Evolutionary conservation across 2,113 vertebrate genomes (phyloP), one percentile per base, ranked within the genome.

Genomic region (Gymnocephalus cernua): DNA sequence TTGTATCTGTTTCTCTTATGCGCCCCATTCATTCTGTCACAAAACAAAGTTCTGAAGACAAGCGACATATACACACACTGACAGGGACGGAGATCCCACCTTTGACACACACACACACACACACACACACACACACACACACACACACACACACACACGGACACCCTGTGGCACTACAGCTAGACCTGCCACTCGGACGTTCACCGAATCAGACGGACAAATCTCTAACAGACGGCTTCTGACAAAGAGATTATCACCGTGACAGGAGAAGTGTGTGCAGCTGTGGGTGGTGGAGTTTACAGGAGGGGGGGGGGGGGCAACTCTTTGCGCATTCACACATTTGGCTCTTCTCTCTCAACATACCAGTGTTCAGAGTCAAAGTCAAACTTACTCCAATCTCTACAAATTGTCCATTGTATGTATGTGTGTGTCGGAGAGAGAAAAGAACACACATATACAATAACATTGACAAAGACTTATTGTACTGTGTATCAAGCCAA

Each of bases 181-280:
- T 67, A 83, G 84, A 92, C 93, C 92, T 93, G 92, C 92, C 91
- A 91, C 84, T 92, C 95, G 95, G 83, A 94, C 93, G 92, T 92
- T 96, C 92, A 94, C 83, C 91, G 93, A 96, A 95, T 96, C 90
- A 97, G 96, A 95, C 94, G 90, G 93, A 95, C 95, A 95, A 95
- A 95, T 95, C 95, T 96, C 94, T 92, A 96, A 95, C 97, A 98
- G 97, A 98, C 97, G 95, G 96, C 95, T 96, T 95, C 96, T 97
- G 97, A 98, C 97, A 98, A 95, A 97, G 96, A 96, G 96, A 96
- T 97, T 97, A 97, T 96, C 95, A 84, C 95, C 92, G 93, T 96
- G 96, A 92, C 93, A 95, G 95, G 95, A 95, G 88, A 94, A 95
- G 95, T 92, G 95, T 57, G 93, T 59, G 87, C 92, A 82, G 96